These are phyloP conservation scores for Drosophila mettleri DNA, from an alignment of 2,888 invertebrate species.

Conservation along the genomic window DNA sequence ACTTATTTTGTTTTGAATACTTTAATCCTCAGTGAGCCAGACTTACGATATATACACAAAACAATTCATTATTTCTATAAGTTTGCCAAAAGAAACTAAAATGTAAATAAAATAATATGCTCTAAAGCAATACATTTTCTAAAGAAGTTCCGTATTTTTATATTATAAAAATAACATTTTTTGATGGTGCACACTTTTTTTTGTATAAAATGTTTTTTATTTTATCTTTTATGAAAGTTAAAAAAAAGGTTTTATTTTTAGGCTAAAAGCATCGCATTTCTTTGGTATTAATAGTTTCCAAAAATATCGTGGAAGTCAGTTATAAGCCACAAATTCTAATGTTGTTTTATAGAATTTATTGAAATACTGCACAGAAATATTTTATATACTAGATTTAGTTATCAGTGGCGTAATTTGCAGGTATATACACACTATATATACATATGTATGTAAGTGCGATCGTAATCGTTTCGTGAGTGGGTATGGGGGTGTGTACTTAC, in stretches of 20 bases:
- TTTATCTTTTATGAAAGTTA: no score
- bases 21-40: no score
- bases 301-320: slow-evolving; percentile 13
- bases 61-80: no score
- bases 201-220: no score
- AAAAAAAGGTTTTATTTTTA: neutral
- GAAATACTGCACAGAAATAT: neutral
- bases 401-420: slow-evolving; percentile 32
- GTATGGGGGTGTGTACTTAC: slow-evolving; percentile 70
- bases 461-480: slow-evolving; percentile 12
- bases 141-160: no score
- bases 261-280: neutral
- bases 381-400: slow-evolving; percentile 1
- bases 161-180: no score
- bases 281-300: neutral
- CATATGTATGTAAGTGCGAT: slow-evolving; percentile 22
- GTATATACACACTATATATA: neutral
- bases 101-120: no score
- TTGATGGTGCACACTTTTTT: no score
- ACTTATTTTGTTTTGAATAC: no score
- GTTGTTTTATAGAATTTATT: neutral
- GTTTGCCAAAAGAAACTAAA: no score
- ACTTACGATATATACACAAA: no score
- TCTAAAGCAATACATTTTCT: no score
- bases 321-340: slow-evolving; percentile 13